Percentiles rank a stretch among this genome's conserved stretches.
These are phyloP conservation scores for Drosophila baimaii DNA, from an alignment of 1,140 invertebrate species.

Conservation along the genomic window DNA sequence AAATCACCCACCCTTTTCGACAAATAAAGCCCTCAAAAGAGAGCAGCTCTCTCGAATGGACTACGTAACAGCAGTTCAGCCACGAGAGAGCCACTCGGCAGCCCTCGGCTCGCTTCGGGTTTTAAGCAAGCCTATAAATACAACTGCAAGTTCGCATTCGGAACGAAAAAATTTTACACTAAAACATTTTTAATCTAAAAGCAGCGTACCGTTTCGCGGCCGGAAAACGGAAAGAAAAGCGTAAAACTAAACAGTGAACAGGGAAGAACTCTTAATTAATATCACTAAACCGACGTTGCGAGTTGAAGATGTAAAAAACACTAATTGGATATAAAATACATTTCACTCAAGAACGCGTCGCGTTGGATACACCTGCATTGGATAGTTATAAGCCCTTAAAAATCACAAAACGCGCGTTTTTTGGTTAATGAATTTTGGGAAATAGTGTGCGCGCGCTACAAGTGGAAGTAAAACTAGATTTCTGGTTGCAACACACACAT, in stretches of 20 bases:
- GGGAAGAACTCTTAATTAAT: background rate
- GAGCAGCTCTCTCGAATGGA: too few relatives aligned
- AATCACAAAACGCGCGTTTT: conserved; percentile 32
- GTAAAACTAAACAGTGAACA: too few relatives aligned
- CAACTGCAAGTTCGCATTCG: too few relatives aligned
- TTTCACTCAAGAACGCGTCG: background rate
- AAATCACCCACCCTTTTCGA: too few relatives aligned
- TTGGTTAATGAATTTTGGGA: conserved; percentile 48
- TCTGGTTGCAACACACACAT: conserved; percentile 44
- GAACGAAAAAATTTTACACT: too few relatives aligned
- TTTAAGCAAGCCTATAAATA: too few relatives aligned
- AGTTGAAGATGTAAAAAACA: background rate
- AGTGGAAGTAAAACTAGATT: conserved; percentile 58
- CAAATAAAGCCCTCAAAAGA: too few relatives aligned
- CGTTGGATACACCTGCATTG: conserved; percentile 18
- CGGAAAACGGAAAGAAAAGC: background rate
- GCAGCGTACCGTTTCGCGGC: too few relatives aligned
- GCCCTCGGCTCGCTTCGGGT: too few relatives aligned
- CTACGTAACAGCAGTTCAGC: too few relatives aligned
- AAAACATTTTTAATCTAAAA: too few relatives aligned
- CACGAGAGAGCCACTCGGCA: too few relatives aligned
- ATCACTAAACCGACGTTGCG: background rate
- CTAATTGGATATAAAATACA: conserved; percentile 11
- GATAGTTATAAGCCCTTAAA: conserved; percentile 15
- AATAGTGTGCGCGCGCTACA: conserved; percentile 64